phyloP scores from a whole-genome alignment of 2,888 invertebrate species.

The Slavum lentiscoides region DNA sequence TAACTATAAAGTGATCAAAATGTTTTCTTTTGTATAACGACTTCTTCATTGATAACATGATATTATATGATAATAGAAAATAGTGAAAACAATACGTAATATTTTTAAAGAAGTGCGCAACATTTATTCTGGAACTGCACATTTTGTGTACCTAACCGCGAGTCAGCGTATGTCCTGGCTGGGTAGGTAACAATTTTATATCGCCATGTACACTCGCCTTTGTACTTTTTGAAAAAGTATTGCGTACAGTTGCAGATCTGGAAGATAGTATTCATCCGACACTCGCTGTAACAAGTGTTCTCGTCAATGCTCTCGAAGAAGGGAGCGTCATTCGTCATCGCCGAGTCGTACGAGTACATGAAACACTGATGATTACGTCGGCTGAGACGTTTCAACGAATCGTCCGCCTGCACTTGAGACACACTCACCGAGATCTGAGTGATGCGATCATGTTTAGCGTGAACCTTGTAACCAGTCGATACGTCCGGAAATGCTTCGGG shows the following conservation, averaged over 20 bases:
- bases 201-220: slow-evolving; percentile 7
- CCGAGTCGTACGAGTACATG: slow-evolving; percentile 11
- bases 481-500: slow-evolving; percentile 54
- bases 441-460: slow-evolving; percentile 28
- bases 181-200: neutral
- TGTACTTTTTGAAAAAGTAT: slow-evolving; percentile 45
- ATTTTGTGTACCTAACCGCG: too few relatives aligned
- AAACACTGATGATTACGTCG: slow-evolving; percentile 28
- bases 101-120: too few relatives aligned
- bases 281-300: slow-evolving; percentile 48
- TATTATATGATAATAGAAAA: too few relatives aligned
- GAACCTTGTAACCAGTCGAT: slow-evolving; percentile 47
- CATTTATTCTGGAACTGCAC: too few relatives aligned
- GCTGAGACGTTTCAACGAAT: slow-evolving; percentile 39
- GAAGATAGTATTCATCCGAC: slow-evolving; percentile 37
- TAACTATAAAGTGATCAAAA: too few relatives aligned
- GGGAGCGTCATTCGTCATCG: neutral
- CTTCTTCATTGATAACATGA: too few relatives aligned
- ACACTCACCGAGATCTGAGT: slow-evolving; percentile 51
- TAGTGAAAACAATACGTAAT: too few relatives aligned
- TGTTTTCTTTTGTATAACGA: too few relatives aligned
- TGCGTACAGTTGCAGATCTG: slow-evolving; percentile 51
- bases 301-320: slow-evolving; percentile 7
- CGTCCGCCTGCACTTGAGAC: slow-evolving; percentile 47
- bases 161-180: too few relatives aligned